Percentiles rank a stretch among this genome's conserved stretches.
phyloP scores from a whole-genome alignment of 2,113 vertebrate genomes.

The Dipodomys spectabilis region DNA sequence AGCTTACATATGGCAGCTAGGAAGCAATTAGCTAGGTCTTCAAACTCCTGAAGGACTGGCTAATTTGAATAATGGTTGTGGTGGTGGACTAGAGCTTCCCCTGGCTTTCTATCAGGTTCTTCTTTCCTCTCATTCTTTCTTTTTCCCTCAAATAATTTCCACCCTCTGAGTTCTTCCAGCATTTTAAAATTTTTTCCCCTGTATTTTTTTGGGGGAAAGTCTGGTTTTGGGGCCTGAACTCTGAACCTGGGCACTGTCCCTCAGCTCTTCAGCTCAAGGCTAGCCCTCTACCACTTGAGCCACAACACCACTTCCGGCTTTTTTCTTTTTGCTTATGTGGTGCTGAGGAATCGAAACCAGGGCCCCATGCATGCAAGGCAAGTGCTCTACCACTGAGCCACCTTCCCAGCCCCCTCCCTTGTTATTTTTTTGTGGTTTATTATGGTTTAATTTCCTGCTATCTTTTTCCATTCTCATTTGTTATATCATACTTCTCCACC shows the following conservation, averaged over 20 bases:
- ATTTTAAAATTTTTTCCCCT: not conserved
- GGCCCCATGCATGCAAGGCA: too few species aligned
- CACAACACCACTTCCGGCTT: too few species aligned
- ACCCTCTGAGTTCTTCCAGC: not conserved
- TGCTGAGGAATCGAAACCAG: too few species aligned
- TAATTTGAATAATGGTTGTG: not conserved
- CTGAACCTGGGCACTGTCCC: too few species aligned
- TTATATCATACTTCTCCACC: not conserved
- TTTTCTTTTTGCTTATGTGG: too few species aligned
- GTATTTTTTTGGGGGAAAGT: not conserved
- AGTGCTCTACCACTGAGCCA: too few species aligned
- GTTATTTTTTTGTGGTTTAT: not conserved
- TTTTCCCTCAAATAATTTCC: not conserved
- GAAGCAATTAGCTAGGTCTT: not conserved
- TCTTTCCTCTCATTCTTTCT: not conserved
- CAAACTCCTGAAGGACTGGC: not conserved
- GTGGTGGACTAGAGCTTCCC: too few species aligned
- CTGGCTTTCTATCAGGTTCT: not conserved
- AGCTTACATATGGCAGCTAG: not conserved
- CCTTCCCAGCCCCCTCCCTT: too few species aligned
- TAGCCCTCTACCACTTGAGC: too few species aligned
- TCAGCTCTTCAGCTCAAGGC: too few species aligned
- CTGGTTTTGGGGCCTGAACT: too few species aligned
- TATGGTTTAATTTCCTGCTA: not conserved
- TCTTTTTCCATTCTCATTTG: not conserved